Base-by-base conservation (phyloP, 2,888 invertebrate genomes). In the Argynnis bischoffii region DNA sequence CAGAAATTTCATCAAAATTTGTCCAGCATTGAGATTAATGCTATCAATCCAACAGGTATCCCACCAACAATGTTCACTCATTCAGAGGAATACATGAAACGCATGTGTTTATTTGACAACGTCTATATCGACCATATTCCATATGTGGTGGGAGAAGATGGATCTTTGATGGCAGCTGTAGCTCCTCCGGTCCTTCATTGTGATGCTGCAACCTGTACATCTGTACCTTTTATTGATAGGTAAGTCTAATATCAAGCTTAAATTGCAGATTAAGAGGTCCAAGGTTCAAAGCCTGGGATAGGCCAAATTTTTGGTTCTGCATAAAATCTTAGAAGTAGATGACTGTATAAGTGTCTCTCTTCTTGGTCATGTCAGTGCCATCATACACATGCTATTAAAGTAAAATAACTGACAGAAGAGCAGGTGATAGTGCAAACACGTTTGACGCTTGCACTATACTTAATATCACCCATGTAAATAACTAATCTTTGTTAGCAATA, bases 181-280 rank as follows among this genome's bases (percentile, higher is more conserved):
- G 92, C 92, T 11, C 92, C 92, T 0, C 92, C 92, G 0, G 92
- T 92, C 59, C 70, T 92, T 51, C 92, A 91, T 69, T 92, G 92
- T 51, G 92, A 92, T 69, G 92, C 92, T 0, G 90, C 92, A 0
- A 89, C 90, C 0, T 92, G 92, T 56, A 92, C 92, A 0, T 91
- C 91, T 1, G 92, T 92, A 46, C 92, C 92, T 0, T 92, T 92
- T 55, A 88, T 92, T 63, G 92, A 92, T 76, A 91, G 89, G 90
- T 87, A 47, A 46, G n/a, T 11, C 8, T n/a, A 15, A n/a, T 21
- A 6, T 41, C 50, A 50, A 15, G 50, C 0, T 3, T 15, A n/a
- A 50, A 6, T 61, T 53, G 14, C 18, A 53, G 8, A 13, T 55
- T 6, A 31, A 3, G 11, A 35, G n/a, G 13, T 53, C 2, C 16